Evolutionary conservation across 2,888 invertebrate species (phyloP).

Genomic region (Chalcis sispes): DNA sequence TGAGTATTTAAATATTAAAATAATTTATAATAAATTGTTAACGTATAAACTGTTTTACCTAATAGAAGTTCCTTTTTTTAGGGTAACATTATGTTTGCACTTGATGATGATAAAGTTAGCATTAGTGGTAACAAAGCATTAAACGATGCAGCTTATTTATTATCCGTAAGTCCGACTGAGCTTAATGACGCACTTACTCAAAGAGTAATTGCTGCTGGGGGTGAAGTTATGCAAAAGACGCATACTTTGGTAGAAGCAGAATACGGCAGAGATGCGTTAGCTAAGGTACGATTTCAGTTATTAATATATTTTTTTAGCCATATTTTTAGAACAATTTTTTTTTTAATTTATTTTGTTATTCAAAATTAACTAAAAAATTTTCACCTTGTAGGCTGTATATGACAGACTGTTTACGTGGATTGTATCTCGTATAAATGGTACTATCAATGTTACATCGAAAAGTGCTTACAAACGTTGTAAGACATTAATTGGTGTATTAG

Average conservation of each 20-base stretch:
- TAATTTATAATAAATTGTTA: too few species aligned
- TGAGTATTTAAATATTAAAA: background rate
- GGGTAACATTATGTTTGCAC: conserved; percentile 81
- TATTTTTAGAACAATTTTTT: background rate
- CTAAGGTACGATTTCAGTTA: conserved; percentile 80
- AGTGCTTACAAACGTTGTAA: conserved; percentile 78
- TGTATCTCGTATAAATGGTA: conserved; percentile 92
- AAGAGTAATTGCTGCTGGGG: conserved; percentile 94
- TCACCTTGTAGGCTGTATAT: conserved; percentile 85
- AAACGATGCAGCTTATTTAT: conserved; percentile 80
- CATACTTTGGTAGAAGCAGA: conserved; percentile 91
- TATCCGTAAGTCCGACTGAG: conserved; percentile 79
- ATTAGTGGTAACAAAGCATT: conserved; percentile 81
- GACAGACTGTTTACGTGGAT: conserved; percentile 97
- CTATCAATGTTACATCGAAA: conserved; percentile 86
- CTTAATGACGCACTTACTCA: conserved; percentile 88
- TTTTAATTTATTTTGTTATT: background rate
- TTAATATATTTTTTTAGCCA: background rate
- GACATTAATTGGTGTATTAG: conserved; percentile 94
- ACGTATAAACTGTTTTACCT: background rate
- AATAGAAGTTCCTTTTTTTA: conserved; percentile 62
- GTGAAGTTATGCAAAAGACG: conserved; percentile 93
- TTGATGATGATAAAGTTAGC: conserved; percentile 80
- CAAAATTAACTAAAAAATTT: conserved; percentile 1
- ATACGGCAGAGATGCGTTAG: conserved; percentile 93